phyloP scores from a whole-genome alignment of 2,797 vertebrate species.

The Gallinago solitaria region DNA sequence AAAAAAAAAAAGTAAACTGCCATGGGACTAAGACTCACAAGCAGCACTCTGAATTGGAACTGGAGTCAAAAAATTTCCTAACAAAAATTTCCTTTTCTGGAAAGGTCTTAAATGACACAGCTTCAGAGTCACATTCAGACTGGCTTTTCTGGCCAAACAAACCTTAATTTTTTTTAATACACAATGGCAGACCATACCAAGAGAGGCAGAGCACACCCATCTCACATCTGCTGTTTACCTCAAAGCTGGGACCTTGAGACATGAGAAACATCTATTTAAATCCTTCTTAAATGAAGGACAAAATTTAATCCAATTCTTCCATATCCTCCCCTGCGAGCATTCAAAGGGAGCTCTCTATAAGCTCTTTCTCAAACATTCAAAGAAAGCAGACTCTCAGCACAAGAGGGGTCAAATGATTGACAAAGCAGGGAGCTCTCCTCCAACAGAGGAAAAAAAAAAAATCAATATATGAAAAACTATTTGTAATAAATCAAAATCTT shows the following conservation, averaged over 20 bases:
- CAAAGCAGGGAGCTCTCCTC: neutral
- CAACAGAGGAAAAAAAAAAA: neutral
- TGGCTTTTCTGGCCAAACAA: neutral
- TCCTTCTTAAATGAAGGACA: neutral
- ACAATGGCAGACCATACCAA: neutral
- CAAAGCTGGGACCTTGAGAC: neutral
- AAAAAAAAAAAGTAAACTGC: neutral
- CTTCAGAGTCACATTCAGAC: accelerated
- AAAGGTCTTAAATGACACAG: neutral
- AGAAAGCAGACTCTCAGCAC: neutral
- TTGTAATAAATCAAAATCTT: neutral
- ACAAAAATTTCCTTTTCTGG: neutral
- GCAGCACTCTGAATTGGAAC: neutral
- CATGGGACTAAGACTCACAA: neutral
- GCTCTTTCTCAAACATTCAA: neutral
- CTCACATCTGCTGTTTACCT: neutral
- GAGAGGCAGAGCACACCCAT: neutral
- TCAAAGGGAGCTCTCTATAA: neutral
- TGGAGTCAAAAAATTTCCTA: neutral
- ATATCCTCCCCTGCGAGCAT: neutral
- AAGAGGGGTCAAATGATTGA: neutral
- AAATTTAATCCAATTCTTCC: neutral
- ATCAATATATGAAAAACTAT: neutral
- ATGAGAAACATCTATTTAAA: neutral
- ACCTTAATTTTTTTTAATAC: accelerated